phyloP scores from a whole-genome alignment of 2,888 invertebrate species.

The Trissolcus japonicus region DNA sequence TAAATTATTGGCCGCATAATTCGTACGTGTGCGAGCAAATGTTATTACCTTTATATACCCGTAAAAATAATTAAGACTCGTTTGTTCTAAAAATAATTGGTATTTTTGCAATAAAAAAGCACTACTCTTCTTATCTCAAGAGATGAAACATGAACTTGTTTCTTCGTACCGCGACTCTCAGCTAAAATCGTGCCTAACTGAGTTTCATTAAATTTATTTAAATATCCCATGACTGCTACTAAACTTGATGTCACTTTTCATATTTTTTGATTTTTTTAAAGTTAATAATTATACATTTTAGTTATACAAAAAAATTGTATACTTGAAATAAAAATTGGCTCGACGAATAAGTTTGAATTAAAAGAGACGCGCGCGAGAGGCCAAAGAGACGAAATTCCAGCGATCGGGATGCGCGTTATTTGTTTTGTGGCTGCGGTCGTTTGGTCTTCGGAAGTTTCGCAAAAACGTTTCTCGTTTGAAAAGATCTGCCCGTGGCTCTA shows the following conservation, averaged over 20 bases:
- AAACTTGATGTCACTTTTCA: background rate
- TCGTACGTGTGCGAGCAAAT: conserved; percentile 6
- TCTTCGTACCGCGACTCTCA: conserved; percentile 3
- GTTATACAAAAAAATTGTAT: no score
- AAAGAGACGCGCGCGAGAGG: background rate
- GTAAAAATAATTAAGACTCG: conserved; percentile 27
- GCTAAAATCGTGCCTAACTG: background rate
- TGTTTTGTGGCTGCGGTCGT: conserved; percentile 4
- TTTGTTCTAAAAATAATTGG: conserved; percentile 36
- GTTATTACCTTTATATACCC: conserved; percentile 9
- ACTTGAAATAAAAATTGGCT: no score
- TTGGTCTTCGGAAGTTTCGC: conserved; percentile 28
- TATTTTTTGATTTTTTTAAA: background rate
- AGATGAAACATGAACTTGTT: conserved; percentile 7
- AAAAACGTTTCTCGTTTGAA: conserved; percentile 62
- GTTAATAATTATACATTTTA: no score
- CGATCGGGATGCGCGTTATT: background rate
- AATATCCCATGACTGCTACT: no score
- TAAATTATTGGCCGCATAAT: conserved; percentile 42
- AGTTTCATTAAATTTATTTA: no score
- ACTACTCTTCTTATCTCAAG: conserved; percentile 1
- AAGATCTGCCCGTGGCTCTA: conserved; percentile 67
- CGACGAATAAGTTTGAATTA: no score
- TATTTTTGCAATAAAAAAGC: conserved; percentile 9
- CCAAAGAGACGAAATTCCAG: conserved; percentile 1